Evolutionary conservation across 1,140 invertebrate species (phyloP), one percentile per base, ranked within the genome.

Genomic region (Rhizoglyphus robini): DNA sequence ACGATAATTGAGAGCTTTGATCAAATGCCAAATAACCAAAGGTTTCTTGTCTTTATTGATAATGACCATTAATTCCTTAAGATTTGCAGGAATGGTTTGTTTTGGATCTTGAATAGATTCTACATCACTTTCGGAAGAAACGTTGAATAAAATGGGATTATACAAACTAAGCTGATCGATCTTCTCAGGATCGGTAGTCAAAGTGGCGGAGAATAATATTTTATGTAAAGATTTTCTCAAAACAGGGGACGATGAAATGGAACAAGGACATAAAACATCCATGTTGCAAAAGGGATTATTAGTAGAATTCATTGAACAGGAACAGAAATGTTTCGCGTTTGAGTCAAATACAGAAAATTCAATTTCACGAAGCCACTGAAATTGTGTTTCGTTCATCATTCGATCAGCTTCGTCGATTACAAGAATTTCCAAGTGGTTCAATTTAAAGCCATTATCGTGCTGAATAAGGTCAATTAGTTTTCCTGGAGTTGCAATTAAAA

Each of bases 181-280:
- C 74, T 92, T 89, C 77, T 98, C 92, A 5, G 94, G 92, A 80
- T 98, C 90, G 73, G 94, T 89, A 0, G 92, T 90, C 11, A 98
- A 75, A 2, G 95, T 98, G 4, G 95, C 95, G 13, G 94, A 97
- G 73, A 96, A 95, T 11, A 98, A 76, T 4, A 98, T 77, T 75
- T 96, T 97, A 67, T 97, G 93, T 2, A 91, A 84, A 60, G 69
- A 73, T 65, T 67, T 47, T 31, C 18, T 57, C 4, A 3, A n/a
- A 23, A 49, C 30, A 27, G 25, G n/a, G 1, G 47, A 47, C 23
- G 29, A 34, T 30, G 54, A 51, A 49, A 49, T 63, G 20, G 54
- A 49, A 60, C 65, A 61, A 4, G 29, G 23, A 30, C 67, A 70
- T n/a, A 51, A 30, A n/a, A 54, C 58, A 13, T 51, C 27, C 59